These are phyloP conservation scores for Invenusta paracnida DNA, from an alignment of 2,888 invertebrate genomes.

Conservation along the genomic window DNA sequence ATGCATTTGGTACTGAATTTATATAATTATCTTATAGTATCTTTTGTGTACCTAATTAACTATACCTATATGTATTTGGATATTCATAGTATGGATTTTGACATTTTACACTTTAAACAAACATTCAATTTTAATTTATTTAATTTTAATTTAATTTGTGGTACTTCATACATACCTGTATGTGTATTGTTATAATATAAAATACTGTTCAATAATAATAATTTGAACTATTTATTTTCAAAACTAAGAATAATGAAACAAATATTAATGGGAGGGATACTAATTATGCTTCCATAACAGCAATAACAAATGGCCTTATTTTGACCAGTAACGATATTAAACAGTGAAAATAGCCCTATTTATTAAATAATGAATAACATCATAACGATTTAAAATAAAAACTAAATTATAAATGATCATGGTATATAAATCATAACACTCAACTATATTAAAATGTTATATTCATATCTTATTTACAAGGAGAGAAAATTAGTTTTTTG, in stretches of 20 bases:
- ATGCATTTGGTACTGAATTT: no score
- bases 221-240: conserved; percentile 26
- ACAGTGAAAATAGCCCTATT: conserved; percentile 23
- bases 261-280: neutral
- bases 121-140: conserved; percentile 8
- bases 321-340: conserved; percentile 13
- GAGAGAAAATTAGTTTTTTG: conserved; percentile 21
- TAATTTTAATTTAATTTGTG: neutral
- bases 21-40: neutral
- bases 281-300: neutral
- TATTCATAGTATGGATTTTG: neutral
- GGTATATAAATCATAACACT: conserved; percentile 18
- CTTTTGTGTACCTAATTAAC: neutral
- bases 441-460: conserved; percentile 15
- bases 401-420: conserved; percentile 25
- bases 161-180: conserved; percentile 29
- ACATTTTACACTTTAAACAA: conserved; percentile 9
- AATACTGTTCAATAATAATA: conserved; percentile 26
- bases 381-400: conserved; percentile 26
- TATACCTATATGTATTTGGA: neutral
- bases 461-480: conserved; percentile 13
- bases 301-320: conserved; percentile 21
- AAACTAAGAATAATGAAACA: conserved; percentile 11
- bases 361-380: conserved; percentile 26
- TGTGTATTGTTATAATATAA: conserved; percentile 21